Evolutionary conservation across 2,888 invertebrate species (phyloP).

Genomic region (Lasioglossum malachurum): DNA sequence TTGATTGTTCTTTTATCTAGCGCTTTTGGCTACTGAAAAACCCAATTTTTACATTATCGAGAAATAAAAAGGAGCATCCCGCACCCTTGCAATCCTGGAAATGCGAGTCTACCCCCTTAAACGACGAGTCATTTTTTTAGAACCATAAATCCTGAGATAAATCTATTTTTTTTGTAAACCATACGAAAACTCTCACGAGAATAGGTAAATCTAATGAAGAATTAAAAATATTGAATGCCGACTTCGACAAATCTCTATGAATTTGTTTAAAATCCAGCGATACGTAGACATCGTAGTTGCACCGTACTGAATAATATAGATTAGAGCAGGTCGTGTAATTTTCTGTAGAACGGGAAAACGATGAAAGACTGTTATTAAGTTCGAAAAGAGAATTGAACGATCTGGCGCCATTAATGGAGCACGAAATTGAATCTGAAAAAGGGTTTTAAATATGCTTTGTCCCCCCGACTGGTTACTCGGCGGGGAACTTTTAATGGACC

Average conservation of each 20-base stretch:
- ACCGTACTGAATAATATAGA: neutral
- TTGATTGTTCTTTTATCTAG: too few relatives aligned
- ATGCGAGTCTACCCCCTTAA: neutral
- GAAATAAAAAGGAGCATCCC: too few relatives aligned
- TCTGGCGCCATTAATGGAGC: neutral
- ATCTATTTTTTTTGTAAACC: neutral
- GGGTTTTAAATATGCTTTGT: neutral
- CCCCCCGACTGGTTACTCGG: neutral
- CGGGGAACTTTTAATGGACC: neutral
- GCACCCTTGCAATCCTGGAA: too few relatives aligned
- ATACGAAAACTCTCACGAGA: neutral
- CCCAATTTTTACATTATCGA: too few relatives aligned
- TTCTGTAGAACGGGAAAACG: neutral
- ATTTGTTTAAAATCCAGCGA: neutral
- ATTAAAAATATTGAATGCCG: neutral
- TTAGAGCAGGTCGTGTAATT: neutral
- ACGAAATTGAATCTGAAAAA: slow-evolving; percentile 4
- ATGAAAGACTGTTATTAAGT: slow-evolving; percentile 8
- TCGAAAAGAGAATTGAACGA: neutral
- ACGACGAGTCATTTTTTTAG: neutral
- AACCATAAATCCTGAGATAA: neutral
- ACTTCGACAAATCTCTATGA: neutral
- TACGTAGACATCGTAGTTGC: neutral
- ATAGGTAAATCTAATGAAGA: neutral
- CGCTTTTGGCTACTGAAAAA: too few relatives aligned